phyloP scores from a whole-genome alignment of 2,888 invertebrate genomes.

The Chrysolina haemoptera region DNA sequence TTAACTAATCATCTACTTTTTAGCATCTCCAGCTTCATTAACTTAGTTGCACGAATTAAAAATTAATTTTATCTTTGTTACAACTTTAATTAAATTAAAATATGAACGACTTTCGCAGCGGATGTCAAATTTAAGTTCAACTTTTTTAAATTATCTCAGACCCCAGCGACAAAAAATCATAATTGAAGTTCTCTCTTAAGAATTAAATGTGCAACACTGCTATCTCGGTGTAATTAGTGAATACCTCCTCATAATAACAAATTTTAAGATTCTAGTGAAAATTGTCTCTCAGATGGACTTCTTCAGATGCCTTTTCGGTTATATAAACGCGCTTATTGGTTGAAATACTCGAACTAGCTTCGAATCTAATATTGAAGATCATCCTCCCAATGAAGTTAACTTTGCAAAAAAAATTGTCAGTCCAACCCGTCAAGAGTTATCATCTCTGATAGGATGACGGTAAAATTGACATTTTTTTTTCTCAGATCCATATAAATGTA shows the following conservation, averaged over 20 bases:
- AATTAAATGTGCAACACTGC: conserved; percentile 44
- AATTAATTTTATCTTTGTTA: conserved; percentile 70
- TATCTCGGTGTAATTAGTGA: conserved; percentile 45
- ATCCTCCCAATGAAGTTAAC: no score
- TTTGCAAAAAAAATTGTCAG: no score
- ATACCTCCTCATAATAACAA: conserved; percentile 34
- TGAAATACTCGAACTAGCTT: no score
- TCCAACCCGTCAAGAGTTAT: no score
- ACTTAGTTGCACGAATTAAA: conserved; percentile 68
- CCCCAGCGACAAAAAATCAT: conserved; percentile 52
- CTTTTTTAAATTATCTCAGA: conserved; percentile 54
- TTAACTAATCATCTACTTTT: conserved; percentile 60
- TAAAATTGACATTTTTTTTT: no score
- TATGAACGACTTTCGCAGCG: conserved; percentile 64
- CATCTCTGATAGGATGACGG: no score
- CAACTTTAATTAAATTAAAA: conserved; percentile 70
- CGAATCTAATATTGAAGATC: no score
- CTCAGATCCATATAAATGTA: no score
- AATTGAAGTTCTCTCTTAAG: conserved; percentile 46
- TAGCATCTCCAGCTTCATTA: conserved; percentile 62
- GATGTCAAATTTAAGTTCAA: conserved; percentile 62
- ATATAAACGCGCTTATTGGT: no score
- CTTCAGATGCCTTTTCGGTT: no score
- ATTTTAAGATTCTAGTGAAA: conserved; percentile 1
- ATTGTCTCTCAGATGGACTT: not conserved